These are phyloP conservation scores for Protomyctophum bolini DNA, from an alignment of 2,113 vertebrate genomes.

Conservation along the genomic window DNA sequence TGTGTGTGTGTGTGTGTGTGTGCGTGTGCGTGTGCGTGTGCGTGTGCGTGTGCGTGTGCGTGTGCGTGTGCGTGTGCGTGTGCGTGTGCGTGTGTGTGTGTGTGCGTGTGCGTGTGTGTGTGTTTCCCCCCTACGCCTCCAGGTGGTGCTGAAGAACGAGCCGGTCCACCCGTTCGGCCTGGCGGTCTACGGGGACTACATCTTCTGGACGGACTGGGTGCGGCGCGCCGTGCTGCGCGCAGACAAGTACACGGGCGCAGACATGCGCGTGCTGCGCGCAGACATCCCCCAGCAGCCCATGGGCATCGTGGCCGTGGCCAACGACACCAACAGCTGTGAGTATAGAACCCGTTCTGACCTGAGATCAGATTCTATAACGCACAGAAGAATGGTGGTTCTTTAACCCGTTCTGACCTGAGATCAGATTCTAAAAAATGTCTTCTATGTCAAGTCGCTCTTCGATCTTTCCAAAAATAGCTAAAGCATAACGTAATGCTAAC, in stretches of 20 bases:
- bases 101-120: not conserved
- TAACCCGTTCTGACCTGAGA: too few species aligned
- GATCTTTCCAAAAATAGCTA: too few species aligned
- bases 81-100: not conserved
- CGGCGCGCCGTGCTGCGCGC: constrained; percentile 93
- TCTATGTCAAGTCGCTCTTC: too few species aligned
- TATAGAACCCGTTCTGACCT: too few species aligned
- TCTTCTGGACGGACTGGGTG: constrained; percentile 99
- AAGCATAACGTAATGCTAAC: too few species aligned
- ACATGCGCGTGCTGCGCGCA: constrained; percentile 93
- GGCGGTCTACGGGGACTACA: constrained; percentile 93
- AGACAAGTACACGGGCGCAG: constrained; percentile 92
- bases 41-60: not conserved
- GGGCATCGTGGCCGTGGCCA: constrained; percentile 97
- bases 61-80: not conserved
- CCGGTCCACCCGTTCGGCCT: constrained; percentile 96
- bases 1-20: not conserved
- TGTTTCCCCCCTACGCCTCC: constrained; percentile 22
- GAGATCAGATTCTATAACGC: too few species aligned
- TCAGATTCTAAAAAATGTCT: too few species aligned
- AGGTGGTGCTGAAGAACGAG: constrained; percentile 96
- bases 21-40: too few species aligned
- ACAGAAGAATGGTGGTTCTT: too few species aligned
- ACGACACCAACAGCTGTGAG: constrained; percentile 99
- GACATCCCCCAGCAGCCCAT: constrained; percentile 99